phyloP scores from a whole-genome alignment of 2,888 invertebrate species.

The Aelia acuminata region DNA sequence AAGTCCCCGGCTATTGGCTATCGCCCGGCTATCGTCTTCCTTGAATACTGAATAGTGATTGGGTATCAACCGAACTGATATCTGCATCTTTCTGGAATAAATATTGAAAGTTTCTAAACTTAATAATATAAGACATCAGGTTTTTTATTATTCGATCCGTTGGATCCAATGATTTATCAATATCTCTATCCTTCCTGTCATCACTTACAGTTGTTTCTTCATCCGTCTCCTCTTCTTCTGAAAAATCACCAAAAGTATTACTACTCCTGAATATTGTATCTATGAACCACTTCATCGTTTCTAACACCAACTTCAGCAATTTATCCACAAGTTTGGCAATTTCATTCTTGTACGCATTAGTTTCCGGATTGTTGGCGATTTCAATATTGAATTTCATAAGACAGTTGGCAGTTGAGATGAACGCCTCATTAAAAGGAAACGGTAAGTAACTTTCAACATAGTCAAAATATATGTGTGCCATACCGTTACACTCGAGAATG shows the following conservation, averaged over 20 bases:
- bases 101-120: background rate
- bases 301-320: background rate
- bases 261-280: background rate
- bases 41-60: background rate
- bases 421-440: background rate
- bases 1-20: too few species aligned
- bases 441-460: conserved; percentile 15
- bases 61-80: background rate
- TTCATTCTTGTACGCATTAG: background rate
- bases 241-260: background rate
- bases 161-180: background rate
- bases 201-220: background rate
- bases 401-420: background rate
- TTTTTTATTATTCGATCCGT: background rate
- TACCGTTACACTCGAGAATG: background rate
- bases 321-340: background rate
- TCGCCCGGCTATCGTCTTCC: too few species aligned
- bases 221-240: background rate
- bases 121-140: background rate
- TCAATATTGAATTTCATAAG: background rate
- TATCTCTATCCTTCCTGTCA: background rate
- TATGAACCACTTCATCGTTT: background rate
- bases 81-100: background rate
- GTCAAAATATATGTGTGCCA: background rate
- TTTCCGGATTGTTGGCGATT: background rate